Evolutionary conservation across 2,797 vertebrate genomes (phyloP), one percentile per base, ranked within the genome.

Genomic region (Acanthurus leucopareius): DNA sequence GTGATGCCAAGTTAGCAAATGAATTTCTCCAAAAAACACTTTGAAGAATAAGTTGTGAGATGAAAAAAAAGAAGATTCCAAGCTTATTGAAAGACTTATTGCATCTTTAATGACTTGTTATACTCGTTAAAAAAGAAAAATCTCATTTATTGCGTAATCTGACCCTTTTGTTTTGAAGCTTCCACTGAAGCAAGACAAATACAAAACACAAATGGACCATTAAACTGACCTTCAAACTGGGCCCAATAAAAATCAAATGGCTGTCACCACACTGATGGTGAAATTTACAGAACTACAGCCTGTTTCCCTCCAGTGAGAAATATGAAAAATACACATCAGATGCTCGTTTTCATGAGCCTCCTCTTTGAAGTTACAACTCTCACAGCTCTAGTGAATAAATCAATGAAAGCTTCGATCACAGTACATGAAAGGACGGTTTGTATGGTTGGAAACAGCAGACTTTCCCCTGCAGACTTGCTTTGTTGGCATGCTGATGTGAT

Each of bases 171-270:
- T 91, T 93, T 89, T 86, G 89, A 91, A 87, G 86, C 83, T 84
- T 90, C 83, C 91, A 85, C 75, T 86, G 90, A 92, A 91, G 91
- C 91, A 92, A 85, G 91, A 93, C 93, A 82, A 84, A 86, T 52
- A 79, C 73, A 74, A 85, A 93, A 88, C 85, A 90, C 88, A 91
- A 91, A 88, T 57, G 93, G 90, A 84, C 90, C 92, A 92, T 94
- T 91, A 94, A 92, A 91, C 91, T 92, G 93, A 94, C 92, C 92
- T 94, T 94, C 90, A 94, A 76, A 89, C 82, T 56, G 65, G 81
- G 72, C 74, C 68, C 74, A 82, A 22, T 88, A 80, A 87, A 92
- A 91, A 90, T 86, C 86, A 82, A 89, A 89, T 56, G 83, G 72
- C 88, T 94, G 91, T 91, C 91, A 91, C 19, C 52, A 38, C 73